Base-by-base conservation (phyloP, 2,888 invertebrate genomes). In the Eulithis testata region DNA sequence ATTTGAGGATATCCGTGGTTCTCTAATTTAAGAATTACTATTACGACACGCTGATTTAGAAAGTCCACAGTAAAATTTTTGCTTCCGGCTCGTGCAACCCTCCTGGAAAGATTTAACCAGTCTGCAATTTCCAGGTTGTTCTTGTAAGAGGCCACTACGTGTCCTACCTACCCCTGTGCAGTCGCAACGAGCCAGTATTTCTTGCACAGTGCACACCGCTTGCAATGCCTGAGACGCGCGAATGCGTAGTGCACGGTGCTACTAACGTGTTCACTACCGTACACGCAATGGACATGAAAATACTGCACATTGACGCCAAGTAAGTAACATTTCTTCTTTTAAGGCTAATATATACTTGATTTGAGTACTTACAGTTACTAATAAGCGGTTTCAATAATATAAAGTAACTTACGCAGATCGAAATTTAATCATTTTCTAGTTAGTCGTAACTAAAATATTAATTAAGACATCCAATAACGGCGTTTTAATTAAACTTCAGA, bases 261-360 rank as follows among this genome's bases (percentile, higher is more conserved):
- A 99, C 99, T 80, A 98, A 98, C 92, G 97, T 99, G 72, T 99
- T 99, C 94, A 98, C 98, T 81, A 97, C 98, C 65, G 97, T 99
- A 76, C 99, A 99, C 87, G 96, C 97, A 71, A 97, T 99, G 96
- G 99, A 99, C 92, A 99, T 99, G 98, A 97, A 98, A 92, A 98
- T 98, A 91, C 95, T 98, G 77, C 98, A 98, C 89, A 95, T 99
- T 78, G 98, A 99, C 88, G 95, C 96, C 86, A 98, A 98, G 99
- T 99, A 95, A 96, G 97, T 95, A 52, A 1, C 31, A 6, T 31
- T 6, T 31, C 31, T 31, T 31, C 31, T 31, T 31, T 31, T 31
- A 31, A 21, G 21, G 21, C 2, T 21, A 2, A 21, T 21, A 21
- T 1, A 31, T 31, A 4, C 3, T 4, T 31, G 31, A 31, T 0